Evolutionary conservation across 64 coral and sea anemone species (phyloP).

Genomic region (Exaiptasia diaphana): DNA sequence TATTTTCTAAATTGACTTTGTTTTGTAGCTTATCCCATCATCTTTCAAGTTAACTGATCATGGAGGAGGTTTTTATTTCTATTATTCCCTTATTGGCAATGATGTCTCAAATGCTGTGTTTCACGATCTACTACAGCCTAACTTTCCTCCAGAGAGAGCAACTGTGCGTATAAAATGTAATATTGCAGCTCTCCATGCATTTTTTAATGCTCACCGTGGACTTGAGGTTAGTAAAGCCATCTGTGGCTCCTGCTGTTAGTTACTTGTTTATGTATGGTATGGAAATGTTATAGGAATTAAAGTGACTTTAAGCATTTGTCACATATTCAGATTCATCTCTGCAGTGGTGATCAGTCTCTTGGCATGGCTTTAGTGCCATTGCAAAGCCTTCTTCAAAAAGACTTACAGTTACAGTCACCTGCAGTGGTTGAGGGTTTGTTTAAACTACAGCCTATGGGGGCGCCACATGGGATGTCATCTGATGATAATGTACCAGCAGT

Average conservation of each 20-base stretch:
- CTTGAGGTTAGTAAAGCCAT: conserved; percentile 61
- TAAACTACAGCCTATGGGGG: conserved; percentile 31
- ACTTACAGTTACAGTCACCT: conserved; percentile 4
- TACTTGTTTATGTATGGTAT: neutral
- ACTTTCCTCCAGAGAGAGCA: conserved; percentile 89
- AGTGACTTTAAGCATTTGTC: neutral
- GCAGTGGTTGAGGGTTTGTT: conserved; percentile 70
- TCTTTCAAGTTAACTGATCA: conserved; percentile 79
- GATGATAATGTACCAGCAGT: conserved; percentile 40
- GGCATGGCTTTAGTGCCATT: conserved; percentile 79
- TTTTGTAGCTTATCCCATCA: conserved; percentile 82
- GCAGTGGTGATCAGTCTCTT: conserved; percentile 77
- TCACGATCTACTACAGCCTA: conserved; percentile 86
- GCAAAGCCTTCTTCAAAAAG: conserved; percentile 47
- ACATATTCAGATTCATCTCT: conserved; percentile 72
- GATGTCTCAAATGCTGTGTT: conserved; percentile 93
- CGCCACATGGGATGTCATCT: neutral
- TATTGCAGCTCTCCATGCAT: conserved; percentile 51
- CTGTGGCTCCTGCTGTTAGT: no score
- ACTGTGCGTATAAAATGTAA: conserved; percentile 76
- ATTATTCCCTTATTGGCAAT: conserved; percentile 87
- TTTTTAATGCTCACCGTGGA: conserved; percentile 50
- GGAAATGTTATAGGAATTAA: neutral
- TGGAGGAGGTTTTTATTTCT: conserved; percentile 93
- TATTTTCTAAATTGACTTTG: no score